These are phyloP conservation scores for Phalera bucephala DNA, from an alignment of 2,888 invertebrate genomes.

Conservation along the genomic window DNA sequence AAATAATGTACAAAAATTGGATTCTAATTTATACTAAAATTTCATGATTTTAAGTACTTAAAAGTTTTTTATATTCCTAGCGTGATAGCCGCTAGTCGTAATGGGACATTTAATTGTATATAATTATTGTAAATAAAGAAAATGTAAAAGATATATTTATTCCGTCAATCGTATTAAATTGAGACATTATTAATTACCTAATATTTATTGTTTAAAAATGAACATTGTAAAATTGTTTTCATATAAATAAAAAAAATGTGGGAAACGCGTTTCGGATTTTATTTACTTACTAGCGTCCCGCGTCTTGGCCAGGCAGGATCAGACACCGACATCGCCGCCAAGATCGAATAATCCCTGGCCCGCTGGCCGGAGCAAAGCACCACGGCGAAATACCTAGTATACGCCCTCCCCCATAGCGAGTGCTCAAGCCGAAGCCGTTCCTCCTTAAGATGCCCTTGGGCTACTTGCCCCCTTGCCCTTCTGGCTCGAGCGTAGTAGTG, in stretches of 20 bases:
- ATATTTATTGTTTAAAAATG: conserved; percentile 75
- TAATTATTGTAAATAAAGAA: conserved; percentile 71
- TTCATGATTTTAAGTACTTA: conserved; percentile 48
- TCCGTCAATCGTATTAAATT: conserved; percentile 71
- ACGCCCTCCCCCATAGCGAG: too few species aligned
- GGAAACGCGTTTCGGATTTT: conserved; percentile 37
- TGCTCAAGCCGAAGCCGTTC: too few species aligned
- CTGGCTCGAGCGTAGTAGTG: too few species aligned
- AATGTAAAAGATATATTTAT: conserved; percentile 70
- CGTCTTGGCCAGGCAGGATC: too few species aligned
- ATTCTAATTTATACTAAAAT: conserved; percentile 35
- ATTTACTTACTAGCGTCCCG: too few species aligned
- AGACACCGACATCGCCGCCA: too few species aligned
- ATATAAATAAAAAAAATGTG: conserved; percentile 69
- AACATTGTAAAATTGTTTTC: conserved; percentile 78
- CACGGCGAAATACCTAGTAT: too few species aligned
- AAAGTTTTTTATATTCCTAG: conserved; percentile 57
- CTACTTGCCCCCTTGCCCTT: too few species aligned
- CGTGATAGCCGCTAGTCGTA: conserved; percentile 48
- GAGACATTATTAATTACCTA: conserved; percentile 59
- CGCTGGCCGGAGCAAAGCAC: too few species aligned
- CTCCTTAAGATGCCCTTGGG: too few species aligned
- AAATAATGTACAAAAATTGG: conserved; percentile 73
- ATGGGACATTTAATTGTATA: conserved; percentile 54
- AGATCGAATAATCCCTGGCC: too few species aligned